Percentiles rank a stretch among this genome's conserved stretches.
phyloP scores from a whole-genome alignment of 2,888 invertebrate genomes.

The Temnothorax unifasciatus region DNA sequence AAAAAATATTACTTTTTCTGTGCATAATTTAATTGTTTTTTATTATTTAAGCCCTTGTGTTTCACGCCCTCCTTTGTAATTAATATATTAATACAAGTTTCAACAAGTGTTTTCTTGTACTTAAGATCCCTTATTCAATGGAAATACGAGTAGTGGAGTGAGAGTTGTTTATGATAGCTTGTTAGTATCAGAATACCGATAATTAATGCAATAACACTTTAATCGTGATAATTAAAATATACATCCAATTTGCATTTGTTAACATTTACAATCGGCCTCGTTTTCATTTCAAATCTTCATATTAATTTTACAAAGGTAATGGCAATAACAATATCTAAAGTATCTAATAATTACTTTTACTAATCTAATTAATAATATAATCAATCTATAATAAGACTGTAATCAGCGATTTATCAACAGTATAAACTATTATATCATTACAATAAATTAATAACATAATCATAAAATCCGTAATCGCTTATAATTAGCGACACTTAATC shows the following conservation, averaged over 20 bases:
- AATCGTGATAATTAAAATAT: neutral
- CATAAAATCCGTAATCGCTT: constrained; percentile 30
- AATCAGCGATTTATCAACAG: constrained; percentile 19
- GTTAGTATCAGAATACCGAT: neutral
- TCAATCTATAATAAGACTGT: constrained; percentile 3
- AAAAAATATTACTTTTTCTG: neutral
- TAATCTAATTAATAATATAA: constrained; percentile 35
- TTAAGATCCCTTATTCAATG: neutral
- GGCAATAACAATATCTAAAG: neutral
- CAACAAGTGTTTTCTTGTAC: constrained; percentile 6
- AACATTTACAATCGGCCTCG: neutral
- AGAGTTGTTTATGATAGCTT: neutral
- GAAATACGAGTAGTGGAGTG: constrained; percentile 19
- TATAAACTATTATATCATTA: neutral
- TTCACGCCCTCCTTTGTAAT: constrained; percentile 15
- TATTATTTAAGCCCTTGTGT: neutral
- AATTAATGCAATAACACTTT: neutral
- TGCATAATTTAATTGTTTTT: neutral
- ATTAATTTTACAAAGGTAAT: neutral
- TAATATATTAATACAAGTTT: constrained; percentile 15
- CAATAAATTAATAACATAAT: constrained; percentile 37
- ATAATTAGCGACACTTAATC: constrained; percentile 28
- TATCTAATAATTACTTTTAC: constrained; percentile 30
- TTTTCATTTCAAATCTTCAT: constrained; percentile 8
- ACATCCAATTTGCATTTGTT: neutral